phyloP scores from a whole-genome alignment of 2,888 invertebrate species.

The Thecophora atra region DNA sequence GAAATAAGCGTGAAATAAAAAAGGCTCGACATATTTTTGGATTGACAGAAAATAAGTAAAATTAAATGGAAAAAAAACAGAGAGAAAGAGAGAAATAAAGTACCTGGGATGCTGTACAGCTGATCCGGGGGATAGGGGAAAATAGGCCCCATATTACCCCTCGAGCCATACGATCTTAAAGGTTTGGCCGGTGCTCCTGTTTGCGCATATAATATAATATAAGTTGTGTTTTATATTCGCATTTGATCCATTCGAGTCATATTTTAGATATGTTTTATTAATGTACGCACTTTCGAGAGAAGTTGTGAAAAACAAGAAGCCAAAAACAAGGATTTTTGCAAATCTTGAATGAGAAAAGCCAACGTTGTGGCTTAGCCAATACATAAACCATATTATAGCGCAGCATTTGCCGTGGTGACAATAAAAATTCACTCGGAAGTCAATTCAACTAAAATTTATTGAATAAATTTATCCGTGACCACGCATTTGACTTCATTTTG shows the following conservation, averaged over 20 bases:
- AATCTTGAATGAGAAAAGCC: no score
- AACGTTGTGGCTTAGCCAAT: no score
- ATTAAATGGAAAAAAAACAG: slow-evolving; percentile 35
- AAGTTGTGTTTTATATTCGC: slow-evolving; percentile 35
- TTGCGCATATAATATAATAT: slow-evolving; percentile 36
- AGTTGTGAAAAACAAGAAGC: slow-evolving; percentile 3
- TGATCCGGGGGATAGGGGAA: slow-evolving; percentile 67
- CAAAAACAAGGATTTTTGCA: no score
- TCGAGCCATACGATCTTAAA: slow-evolving; percentile 66
- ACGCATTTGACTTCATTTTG: no score
- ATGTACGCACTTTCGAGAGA: not conserved
- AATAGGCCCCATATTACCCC: slow-evolving; percentile 66
- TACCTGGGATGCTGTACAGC: slow-evolving; percentile 68
- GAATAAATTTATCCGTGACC: no score
- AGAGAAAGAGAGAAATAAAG: slow-evolving; percentile 43
- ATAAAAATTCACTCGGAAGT: no score
- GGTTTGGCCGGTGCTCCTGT: slow-evolving; percentile 67
- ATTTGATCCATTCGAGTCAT: slow-evolving; percentile 8
- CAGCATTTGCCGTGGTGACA: no score
- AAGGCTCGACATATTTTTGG: no score
- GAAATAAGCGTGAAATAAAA: no score
- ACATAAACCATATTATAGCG: no score
- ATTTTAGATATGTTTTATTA: not conserved
- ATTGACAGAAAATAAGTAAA: slow-evolving; percentile 27
- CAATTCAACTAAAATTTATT: no score